These are phyloP conservation scores for Polia nebulosa DNA, from an alignment of 2,888 invertebrate genomes.

Conservation along the genomic window DNA sequence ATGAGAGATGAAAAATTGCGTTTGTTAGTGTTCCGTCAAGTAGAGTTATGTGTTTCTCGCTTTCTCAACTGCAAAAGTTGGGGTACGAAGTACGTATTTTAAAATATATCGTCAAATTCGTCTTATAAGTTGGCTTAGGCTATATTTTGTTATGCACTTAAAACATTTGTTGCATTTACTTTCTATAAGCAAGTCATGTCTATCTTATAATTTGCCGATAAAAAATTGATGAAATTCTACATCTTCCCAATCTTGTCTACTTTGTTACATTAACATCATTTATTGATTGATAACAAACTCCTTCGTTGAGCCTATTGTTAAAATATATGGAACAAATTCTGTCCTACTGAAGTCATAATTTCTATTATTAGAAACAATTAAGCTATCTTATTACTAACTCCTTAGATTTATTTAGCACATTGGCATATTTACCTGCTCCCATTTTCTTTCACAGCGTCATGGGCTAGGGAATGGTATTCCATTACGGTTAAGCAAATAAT, in stretches of 20 bases:
- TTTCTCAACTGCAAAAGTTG: conserved; percentile 19
- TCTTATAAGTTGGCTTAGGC: background rate
- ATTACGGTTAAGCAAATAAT: conserved; percentile 24
- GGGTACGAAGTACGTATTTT: conserved; percentile 17
- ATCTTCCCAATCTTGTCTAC: background rate
- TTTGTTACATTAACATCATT: background rate
- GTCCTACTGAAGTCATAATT: too few relatives aligned
- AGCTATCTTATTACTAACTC: background rate
- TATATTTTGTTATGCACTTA: background rate
- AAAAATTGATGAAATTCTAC: too few relatives aligned
- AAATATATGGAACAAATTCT: too few relatives aligned
- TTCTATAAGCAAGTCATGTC: background rate
- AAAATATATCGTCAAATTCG: conserved; percentile 18
- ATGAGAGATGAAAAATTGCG: conserved; percentile 72
- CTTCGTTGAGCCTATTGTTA: background rate
- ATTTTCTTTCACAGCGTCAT: background rate
- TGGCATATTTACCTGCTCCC: background rate
- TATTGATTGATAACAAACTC: background rate
- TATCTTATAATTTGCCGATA: too few relatives aligned
- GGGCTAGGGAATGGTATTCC: background rate
- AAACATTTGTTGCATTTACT: background rate
- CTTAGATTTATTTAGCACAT: too few relatives aligned
- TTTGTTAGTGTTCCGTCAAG: conserved; percentile 72
- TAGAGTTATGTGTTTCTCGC: conserved; percentile 61
- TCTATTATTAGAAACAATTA: conserved; percentile 6